Evolutionary conservation across 2,797 vertebrate genomes (phyloP), one percentile per base, ranked within the genome.

Genomic region (Siniperca scherzeri): DNA sequence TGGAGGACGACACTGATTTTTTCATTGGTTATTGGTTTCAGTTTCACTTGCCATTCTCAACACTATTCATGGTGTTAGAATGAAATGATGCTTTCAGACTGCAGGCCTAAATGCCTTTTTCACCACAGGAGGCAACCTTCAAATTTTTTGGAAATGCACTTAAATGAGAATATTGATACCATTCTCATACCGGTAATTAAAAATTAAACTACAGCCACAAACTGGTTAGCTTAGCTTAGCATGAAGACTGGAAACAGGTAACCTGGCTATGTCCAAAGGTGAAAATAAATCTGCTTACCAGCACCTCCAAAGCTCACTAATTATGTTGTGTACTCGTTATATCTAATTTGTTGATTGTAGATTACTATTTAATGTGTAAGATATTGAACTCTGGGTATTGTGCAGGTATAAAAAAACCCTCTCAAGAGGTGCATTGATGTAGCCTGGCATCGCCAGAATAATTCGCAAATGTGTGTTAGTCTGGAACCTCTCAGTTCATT

Each of bases 181-280:
- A 36, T 25, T 33, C 21, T 10, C 0, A 38, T 53, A 8, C 4
- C 40, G 13, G 7, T 4, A 10, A 22, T 60, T 22, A 16, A 27
- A 14, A 22, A 42, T 16, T 0, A 9, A 56, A 9, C 6, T 21
- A 14, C 3, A 12, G 10, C 50, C 48, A 12, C 25, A 36, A 53
- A 22, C 25, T 70, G 19, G 17, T 53, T 71, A 65, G 30, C 40
- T 62, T 42, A 52, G n/a, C 36, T 40, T 73, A 44, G 61, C 78
- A 67, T 53, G 10, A 30, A n/a, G 8, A 22, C 40, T 25, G 9
- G 12, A 17, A 62, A n/a, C 40, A 22, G 21, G 22, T 12, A 38
- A 6, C 42, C 16, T 33, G 22, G 9, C 16, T 52, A n/a, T 21
- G 11, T 70, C 22, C 17, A 61, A 27, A 38, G 25, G 42, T 40